A percentile compares a stretch with the other conserved stretches of the same genome.
phyloP scores from a whole-genome alignment of 2,113 vertebrate species.

The Oriolus oriolus region DNA sequence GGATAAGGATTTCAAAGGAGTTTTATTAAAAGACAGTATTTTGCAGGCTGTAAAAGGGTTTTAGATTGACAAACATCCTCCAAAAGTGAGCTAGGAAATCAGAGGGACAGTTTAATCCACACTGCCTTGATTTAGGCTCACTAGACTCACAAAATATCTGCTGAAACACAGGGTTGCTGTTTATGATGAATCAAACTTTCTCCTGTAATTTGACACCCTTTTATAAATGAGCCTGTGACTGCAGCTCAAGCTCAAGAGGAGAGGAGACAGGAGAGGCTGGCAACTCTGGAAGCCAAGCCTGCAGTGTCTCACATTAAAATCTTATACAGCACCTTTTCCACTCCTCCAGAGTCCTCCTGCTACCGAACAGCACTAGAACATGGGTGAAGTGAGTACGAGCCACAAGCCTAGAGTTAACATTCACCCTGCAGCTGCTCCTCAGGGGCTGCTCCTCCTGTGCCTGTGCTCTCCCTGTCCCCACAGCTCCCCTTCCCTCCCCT shows the following conservation, averaged over 20 bases:
- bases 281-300: neutral
- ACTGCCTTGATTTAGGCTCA: neutral
- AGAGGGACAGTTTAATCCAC: neutral
- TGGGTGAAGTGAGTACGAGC: rapidly evolving
- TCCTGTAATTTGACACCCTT: neutral
- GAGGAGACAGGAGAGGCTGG: neutral
- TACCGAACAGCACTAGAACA: neutral
- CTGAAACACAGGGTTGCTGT: neutral
- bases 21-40: neutral
- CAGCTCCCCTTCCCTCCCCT: neutral
- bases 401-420: rapidly evolving
- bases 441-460: neutral
- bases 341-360: neutral
- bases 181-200: neutral
- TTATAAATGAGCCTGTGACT: neutral
- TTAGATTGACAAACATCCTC: neutral
- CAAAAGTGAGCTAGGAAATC: neutral
- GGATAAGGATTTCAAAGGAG: neutral
- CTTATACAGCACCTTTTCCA: rapidly evolving
- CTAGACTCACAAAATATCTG: neutral
- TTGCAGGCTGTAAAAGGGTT: neutral
- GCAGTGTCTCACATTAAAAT: neutral
- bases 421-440: neutral
- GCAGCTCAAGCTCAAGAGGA: neutral
- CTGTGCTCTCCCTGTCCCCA: neutral